phyloP scores from a whole-genome alignment of 1,140 invertebrate species.

The Uloborus diversus region DNA sequence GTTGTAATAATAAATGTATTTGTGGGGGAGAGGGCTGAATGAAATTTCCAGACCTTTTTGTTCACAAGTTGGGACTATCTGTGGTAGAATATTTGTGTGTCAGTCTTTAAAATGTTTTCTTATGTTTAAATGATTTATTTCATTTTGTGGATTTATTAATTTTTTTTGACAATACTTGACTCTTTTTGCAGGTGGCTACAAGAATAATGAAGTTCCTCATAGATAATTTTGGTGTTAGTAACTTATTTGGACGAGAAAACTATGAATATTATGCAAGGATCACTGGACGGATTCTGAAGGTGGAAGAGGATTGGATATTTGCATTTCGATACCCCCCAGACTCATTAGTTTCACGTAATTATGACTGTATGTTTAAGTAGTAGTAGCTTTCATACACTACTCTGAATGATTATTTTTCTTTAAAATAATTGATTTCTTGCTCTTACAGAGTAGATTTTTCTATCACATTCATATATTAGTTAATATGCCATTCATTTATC shows the following conservation, averaged over 20 bases:
- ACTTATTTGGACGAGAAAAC: constrained; percentile 94
- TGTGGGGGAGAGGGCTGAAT: too few relatives aligned
- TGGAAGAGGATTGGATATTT: constrained; percentile 90
- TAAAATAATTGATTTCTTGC: too few relatives aligned
- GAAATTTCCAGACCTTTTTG: too few relatives aligned
- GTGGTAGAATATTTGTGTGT: too few relatives aligned
- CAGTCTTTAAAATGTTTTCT: too few relatives aligned
- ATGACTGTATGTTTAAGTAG: constrained; percentile 52
- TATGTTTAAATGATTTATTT: background rate
- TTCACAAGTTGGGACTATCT: too few relatives aligned
- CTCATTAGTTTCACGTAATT: constrained; percentile 78
- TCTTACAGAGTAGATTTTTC: too few relatives aligned
- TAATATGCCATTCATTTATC: too few relatives aligned
- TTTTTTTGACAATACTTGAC: background rate
- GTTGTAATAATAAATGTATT: too few relatives aligned
- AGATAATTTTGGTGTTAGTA: constrained; percentile 94
- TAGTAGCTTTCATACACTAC: constrained; percentile 42
- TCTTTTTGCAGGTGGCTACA: constrained; percentile 80
- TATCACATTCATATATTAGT: too few relatives aligned
- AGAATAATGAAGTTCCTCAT: constrained; percentile 95
- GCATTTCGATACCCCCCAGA: constrained; percentile 90
- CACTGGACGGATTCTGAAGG: constrained; percentile 88
- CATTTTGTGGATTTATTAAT: background rate
- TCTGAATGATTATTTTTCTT: too few relatives aligned
- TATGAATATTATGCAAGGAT: constrained; percentile 97